A percentile compares a stretch with the other conserved stretches of the same genome.
These are phyloP conservation scores for Sturnus vulgaris DNA, from an alignment of 2,113 vertebrate genomes.

Conservation along the genomic window DNA sequence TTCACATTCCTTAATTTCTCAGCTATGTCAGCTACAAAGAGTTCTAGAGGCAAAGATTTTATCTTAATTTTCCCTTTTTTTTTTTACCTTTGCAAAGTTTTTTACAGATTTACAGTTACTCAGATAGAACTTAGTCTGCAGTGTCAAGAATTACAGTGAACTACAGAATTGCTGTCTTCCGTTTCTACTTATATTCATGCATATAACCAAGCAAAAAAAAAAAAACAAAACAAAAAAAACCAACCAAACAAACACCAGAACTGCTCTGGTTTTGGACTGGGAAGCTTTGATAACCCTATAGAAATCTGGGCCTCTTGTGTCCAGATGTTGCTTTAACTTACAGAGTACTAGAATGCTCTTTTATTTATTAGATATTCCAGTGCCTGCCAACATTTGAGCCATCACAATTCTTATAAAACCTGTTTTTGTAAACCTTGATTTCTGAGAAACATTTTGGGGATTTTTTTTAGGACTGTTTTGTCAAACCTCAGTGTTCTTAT, in stretches of 20 bases:
- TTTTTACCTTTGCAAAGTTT: background rate
- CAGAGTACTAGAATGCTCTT: background rate
- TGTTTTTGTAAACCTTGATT: slow-evolving; percentile 10
- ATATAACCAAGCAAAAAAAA: background rate
- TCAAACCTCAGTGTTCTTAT: background rate
- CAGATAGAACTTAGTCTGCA: background rate
- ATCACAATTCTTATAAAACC: background rate
- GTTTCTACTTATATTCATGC: background rate
- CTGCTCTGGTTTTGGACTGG: slow-evolving; percentile 23
- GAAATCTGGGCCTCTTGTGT: background rate
- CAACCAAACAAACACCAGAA: background rate
- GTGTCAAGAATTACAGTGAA: background rate
- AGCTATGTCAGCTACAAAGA: background rate
- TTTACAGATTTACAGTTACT: background rate
- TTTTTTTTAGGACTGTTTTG: background rate
- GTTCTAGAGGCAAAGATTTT: background rate
- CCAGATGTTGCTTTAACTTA: slow-evolving; percentile 15
- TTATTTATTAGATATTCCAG: background rate
- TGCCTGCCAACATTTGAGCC: background rate
- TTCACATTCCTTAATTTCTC: background rate
- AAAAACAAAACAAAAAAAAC: background rate
- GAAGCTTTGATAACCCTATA: background rate
- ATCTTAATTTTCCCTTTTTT: background rate
- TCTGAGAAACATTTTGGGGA: slow-evolving; percentile 29
- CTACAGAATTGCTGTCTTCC: background rate